Base-by-base conservation (phyloP, 2,888 invertebrate genomes). In the Ectemnius cavifrons region DNA sequence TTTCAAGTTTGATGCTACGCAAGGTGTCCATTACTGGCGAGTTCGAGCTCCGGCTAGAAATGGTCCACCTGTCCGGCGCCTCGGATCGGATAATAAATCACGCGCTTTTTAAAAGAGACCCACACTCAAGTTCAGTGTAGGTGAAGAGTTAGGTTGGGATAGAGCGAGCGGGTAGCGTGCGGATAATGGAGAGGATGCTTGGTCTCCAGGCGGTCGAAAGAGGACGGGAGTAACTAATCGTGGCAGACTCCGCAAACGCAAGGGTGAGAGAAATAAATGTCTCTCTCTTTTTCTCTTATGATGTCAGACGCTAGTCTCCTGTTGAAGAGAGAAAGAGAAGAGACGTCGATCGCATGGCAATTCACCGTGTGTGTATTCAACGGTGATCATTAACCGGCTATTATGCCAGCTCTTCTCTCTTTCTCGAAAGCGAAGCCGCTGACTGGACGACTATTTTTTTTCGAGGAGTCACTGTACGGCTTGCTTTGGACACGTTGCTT, bases 31-130 rank as follows among this genome's bases (percentile, higher is more conserved):
- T 82, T 80, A 80, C 65, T 46, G 66, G 23, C 61, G 28, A 70
- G 57, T n/a, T 70, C 73, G 70, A 23, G 45, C 67, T 56, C 72
- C 61, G 59, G n/a, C 74, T 71, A 71, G 78, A 73, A 81, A 83
- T 77, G 77, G 82, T 85, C 79, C 86, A 86, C 86, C 86, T 86
- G 86, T 86, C 85, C 71, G 79, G 74, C 82, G 85, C 80, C 72
- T 62, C 77, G 76, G 72, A 78, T 62, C 70, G 77, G 66, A 85
- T 81, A 79, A 86, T 86, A 86, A 86, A 86, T 86, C 86, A 86
- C 78, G 66, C 72, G 79, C 73, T 82, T 83, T 83, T 83, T 81
- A 82, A 79, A 76, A 60, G 63, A 18, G 65, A 59, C 63, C 63
- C 62, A 57, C 37, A 56, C 49, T 45, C 16, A 28, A 47, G 27